phyloP scores from a whole-genome alignment of 2,888 invertebrate species.

The Malthinus seriepunctatus region DNA sequence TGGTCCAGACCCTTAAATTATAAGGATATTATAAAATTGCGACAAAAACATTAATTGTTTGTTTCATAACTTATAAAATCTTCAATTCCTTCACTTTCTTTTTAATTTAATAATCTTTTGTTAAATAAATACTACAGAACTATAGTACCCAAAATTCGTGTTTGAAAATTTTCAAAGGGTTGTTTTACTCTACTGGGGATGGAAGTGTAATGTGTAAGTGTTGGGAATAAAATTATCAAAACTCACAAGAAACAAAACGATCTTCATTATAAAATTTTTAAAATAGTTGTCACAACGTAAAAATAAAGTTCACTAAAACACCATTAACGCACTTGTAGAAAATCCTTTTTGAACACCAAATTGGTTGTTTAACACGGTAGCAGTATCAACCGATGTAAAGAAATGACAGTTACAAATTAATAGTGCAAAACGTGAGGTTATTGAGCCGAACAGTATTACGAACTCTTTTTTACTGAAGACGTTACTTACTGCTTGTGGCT shows the following conservation, averaged over 20 bases:
- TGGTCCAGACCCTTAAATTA: no score
- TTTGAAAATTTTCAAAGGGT: no score
- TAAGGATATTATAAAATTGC: no score
- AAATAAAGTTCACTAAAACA: neutral
- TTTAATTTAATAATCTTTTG: no score
- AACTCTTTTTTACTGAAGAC: constrained; percentile 21
- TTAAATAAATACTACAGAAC: no score
- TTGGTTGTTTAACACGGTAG: constrained; percentile 2
- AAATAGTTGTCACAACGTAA: no score
- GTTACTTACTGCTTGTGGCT: constrained; percentile 18
- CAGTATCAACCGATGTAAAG: neutral
- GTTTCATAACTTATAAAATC: no score
- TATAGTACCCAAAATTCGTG: no score
- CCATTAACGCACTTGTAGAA: neutral
- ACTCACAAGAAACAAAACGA: constrained; percentile 14
- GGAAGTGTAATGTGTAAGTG: no score
- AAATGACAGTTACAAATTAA: constrained; percentile 25
- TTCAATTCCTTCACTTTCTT: no score
- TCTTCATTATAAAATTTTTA: constrained; percentile 8
- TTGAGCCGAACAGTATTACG: constrained; percentile 22
- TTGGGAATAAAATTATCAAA: neutral
- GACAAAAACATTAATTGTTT: no score
- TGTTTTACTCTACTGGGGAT: no score
- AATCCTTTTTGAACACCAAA: constrained; percentile 1
- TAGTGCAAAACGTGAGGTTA: constrained; percentile 28